Conservation (phyloP, 2,888 invertebrate genomes). For the Agrilus biguttatus region DNA sequence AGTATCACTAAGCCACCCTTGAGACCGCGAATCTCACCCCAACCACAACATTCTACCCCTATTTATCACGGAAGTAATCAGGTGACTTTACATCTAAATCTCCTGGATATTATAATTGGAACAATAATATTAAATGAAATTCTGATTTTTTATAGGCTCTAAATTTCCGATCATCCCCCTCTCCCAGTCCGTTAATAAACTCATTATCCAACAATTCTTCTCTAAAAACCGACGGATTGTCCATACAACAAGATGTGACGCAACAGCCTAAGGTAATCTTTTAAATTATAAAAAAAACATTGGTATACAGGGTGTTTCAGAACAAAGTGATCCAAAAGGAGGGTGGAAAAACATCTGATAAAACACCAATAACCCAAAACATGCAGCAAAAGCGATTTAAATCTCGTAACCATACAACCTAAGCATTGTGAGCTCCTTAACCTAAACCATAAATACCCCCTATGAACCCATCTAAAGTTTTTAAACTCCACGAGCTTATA, state of each 20-base stretch:
- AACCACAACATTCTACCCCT: conserved; percentile 30
- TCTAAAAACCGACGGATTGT: conserved; percentile 18
- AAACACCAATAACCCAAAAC: too few relatives aligned
- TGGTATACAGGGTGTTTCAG: too few relatives aligned
- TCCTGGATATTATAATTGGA: not conserved
- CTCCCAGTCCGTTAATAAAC: conserved; percentile 31
- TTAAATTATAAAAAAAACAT: not conserved
- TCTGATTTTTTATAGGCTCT: conserved; percentile 12
- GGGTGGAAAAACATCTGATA: too few relatives aligned
- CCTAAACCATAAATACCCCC: too few relatives aligned
- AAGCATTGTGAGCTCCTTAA: too few relatives aligned
- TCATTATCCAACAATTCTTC: conserved; percentile 18
- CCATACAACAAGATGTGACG: conserved; percentile 14
- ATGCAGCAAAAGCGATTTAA: too few relatives aligned
- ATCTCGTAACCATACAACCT: too few relatives aligned
- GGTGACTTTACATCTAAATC: conserved; percentile 7
- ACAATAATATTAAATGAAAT: not conserved
- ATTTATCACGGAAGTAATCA: conserved; percentile 27
- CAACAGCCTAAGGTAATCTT: conserved; percentile 11
- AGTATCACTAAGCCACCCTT: conserved; percentile 24
- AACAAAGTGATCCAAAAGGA: too few relatives aligned
- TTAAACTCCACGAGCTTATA: too few relatives aligned
- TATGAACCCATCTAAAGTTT: too few relatives aligned
- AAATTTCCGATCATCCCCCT: conserved; percentile 28
- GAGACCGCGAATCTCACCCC: conserved; percentile 27